phyloP scores from a whole-genome alignment of 2,113 vertebrate genomes.

The Mungos mungo region DNA sequence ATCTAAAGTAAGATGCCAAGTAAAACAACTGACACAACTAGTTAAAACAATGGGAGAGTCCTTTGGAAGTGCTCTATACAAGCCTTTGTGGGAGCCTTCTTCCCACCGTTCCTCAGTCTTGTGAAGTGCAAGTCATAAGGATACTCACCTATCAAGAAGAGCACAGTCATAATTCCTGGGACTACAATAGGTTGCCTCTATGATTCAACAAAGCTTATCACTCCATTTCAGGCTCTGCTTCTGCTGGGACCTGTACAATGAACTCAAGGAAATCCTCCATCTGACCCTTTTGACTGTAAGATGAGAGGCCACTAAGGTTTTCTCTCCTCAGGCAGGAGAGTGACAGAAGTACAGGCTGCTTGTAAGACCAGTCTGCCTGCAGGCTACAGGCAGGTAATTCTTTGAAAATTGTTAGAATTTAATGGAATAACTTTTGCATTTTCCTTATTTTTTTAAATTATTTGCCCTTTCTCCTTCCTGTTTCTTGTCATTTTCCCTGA shows the following conservation, averaged over 20 bases:
- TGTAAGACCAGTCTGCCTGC: background rate
- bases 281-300: background rate
- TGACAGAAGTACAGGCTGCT: background rate
- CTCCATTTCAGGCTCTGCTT: background rate
- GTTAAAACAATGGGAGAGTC: background rate
- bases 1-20: background rate
- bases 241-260: background rate
- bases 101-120: background rate
- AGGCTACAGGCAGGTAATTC: background rate
- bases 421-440: background rate
- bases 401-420: slow-evolving; percentile 4
- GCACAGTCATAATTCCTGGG: background rate
- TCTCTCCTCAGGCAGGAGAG: background rate
- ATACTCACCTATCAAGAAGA: background rate
- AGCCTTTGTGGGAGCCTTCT: background rate
- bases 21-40: background rate
- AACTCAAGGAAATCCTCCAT: slow-evolving; percentile 12
- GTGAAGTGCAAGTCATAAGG: background rate
- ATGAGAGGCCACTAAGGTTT: background rate
- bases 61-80: background rate
- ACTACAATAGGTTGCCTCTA: background rate
- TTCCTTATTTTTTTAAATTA: background rate
- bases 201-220: background rate
- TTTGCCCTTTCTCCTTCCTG: background rate
- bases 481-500: slow-evolving; percentile 35